phyloP scores from a whole-genome alignment of 2,797 vertebrate species.

The Jordanella pulchra region DNA sequence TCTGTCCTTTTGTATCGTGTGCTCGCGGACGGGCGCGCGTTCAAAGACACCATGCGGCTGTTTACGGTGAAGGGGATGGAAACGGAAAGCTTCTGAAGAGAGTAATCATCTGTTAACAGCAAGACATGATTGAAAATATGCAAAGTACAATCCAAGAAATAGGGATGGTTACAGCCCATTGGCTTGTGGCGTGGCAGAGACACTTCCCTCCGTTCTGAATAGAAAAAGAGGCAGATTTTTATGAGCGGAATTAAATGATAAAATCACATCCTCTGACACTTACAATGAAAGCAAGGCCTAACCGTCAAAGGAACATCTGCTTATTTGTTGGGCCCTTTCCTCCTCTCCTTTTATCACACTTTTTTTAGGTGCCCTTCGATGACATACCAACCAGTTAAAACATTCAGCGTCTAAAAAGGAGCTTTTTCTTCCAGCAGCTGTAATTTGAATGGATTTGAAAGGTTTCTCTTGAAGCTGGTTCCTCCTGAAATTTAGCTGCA shows the following conservation, averaged over 20 bases:
- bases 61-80: slow-evolving; percentile 66
- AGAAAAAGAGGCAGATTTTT: slow-evolving; percentile 66
- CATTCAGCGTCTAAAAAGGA: slow-evolving; percentile 29
- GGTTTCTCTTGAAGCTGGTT: slow-evolving; percentile 46
- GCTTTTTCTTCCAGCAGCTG: slow-evolving; percentile 64
- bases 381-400: slow-evolving; percentile 57
- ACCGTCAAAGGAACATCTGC: slow-evolving; percentile 78
- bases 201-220: slow-evolving; percentile 70
- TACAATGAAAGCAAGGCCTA: slow-evolving; percentile 70
- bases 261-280: slow-evolving; percentile 76
- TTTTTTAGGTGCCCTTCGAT: slow-evolving; percentile 66
- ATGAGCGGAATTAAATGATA: slow-evolving; percentile 78
- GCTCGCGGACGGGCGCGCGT: slow-evolving; percentile 39
- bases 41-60: slow-evolving; percentile 65
- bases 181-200: slow-evolving; percentile 71
- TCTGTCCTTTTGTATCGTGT: slow-evolving; percentile 41
- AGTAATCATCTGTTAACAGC: slow-evolving; percentile 84
- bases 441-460: slow-evolving; percentile 67
- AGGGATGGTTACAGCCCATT: slow-evolving; percentile 78
- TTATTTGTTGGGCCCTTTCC: slow-evolving; percentile 69
- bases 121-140: slow-evolving; percentile 84
- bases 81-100: slow-evolving; percentile 78
- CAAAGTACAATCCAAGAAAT: slow-evolving; percentile 77
- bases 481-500: slow-evolving; percentile 57
- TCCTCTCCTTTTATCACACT: slow-evolving; percentile 46